Evolutionary conservation across 2,888 invertebrate species (phyloP), one percentile per base, ranked within the genome.

Genomic region (Melikaiella ostensackeni): DNA sequence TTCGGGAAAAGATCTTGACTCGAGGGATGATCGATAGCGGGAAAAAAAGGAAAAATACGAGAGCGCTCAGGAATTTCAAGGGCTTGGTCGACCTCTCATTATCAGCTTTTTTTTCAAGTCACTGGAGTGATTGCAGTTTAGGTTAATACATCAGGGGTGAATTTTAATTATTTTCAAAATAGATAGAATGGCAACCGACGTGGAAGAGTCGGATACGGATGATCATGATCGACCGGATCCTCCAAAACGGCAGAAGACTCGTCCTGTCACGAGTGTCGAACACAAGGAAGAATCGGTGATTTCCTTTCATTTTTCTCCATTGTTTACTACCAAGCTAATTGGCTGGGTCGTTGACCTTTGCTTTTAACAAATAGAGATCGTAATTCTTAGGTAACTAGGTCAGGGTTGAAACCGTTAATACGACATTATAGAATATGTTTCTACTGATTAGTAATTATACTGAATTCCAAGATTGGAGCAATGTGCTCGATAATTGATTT

Each of bases 141-240:
- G 70, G 70, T 70, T 70, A 70, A 70, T 70, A 46, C 30, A 50
- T 64, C 38, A 64, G 19, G 70, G 70, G 66, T 46, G 42, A 6
- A 33, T 70, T n/a, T n/a, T 50, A 55, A 70, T 70, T 70, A 70
- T 11, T 50, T 70, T 70, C 70, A 70, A 70, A 55, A 70, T 70
- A 70, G 70, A 70, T 30, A 82, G 74, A 85, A 91, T 91, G 90
- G 90, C 91, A 77, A 91, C 91, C 61, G 90, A 90, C 78, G 86
- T 87, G 50, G 90, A 91, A 74, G 90, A 90, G 74, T 90, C 89
- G 7, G 91, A 91, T 61, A 89, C 87, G 21, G 89, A 90, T 46
- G 89, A 89, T 75, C 87, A 86, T 38, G 89, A 89, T 50, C 86
- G 86, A 75, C 88, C 89, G 19, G 88, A 83, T 75, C 89, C 90